phyloP scores from a whole-genome alignment of 2,113 vertebrate genomes.

The Gyps fulvus region DNA sequence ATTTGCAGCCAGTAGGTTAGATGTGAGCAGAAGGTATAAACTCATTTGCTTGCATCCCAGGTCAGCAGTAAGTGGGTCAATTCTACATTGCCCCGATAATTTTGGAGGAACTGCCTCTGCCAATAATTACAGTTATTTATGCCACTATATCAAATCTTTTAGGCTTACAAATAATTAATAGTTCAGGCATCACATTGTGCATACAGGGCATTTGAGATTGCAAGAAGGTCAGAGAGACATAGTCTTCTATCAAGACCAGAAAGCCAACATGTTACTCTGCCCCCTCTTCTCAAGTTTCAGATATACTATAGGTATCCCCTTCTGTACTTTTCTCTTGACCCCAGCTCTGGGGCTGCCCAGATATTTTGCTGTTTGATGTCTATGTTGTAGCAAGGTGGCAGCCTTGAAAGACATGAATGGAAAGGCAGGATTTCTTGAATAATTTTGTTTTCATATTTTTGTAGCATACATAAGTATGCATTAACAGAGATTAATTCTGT shows the following conservation, averaged over 20 bases:
- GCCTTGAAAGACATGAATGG: neutral
- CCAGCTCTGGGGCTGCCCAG: neutral
- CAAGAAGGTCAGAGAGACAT: neutral
- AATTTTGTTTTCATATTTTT: neutral
- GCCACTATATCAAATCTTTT: neutral
- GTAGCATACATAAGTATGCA: neutral
- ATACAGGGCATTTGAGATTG: neutral
- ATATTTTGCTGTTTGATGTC: neutral
- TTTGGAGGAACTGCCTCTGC: neutral
- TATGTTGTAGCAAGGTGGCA: neutral
- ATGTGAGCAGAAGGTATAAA: neutral
- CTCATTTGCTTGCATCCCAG: neutral
- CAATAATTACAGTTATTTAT: neutral
- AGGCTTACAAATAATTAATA: neutral
- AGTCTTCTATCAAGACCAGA: neutral
- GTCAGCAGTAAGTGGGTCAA: neutral
- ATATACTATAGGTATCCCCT: rapidly evolving
- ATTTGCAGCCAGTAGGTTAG: neutral
- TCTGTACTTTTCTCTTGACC: neutral
- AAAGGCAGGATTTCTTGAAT: neutral
- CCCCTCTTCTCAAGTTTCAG: neutral
- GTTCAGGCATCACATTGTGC: neutral
- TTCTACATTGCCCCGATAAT: too few relatives aligned
- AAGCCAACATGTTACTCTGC: neutral
- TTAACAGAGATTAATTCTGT: neutral